A percentile compares a stretch with the other conserved stretches of the same genome.
phyloP scores from a whole-genome alignment of 2,113 vertebrate genomes.

The Pyxicephalus adspersus region DNA sequence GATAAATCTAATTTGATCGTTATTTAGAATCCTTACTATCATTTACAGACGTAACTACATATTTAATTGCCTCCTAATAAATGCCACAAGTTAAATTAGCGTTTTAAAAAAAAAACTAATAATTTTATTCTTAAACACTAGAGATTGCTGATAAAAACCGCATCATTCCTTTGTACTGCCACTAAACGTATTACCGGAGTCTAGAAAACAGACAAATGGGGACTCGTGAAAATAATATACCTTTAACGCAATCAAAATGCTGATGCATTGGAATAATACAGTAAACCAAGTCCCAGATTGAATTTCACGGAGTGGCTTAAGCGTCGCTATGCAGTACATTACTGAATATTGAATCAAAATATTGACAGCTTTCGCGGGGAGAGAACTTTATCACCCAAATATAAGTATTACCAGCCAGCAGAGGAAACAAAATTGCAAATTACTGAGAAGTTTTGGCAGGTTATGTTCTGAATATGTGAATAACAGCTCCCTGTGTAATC shows the following conservation, averaged over 20 bases:
- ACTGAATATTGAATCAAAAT: conserved; percentile 33
- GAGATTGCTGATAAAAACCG: conserved; percentile 28
- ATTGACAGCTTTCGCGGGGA: conserved; percentile 31
- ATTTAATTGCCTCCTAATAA: conserved; percentile 40
- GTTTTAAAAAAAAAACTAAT: not conserved
- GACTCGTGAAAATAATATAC: conserved; percentile 14
- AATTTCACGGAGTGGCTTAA: conserved; percentile 26
- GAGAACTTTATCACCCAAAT: conserved; percentile 27
- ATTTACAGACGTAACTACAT: conserved; percentile 1
- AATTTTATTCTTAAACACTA: not conserved
- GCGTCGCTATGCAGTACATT: conserved; percentile 18
- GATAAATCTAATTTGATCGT: conserved; percentile 21
- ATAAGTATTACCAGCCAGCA: conserved; percentile 17
- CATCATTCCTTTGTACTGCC: not conserved
- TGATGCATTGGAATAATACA: conserved; percentile 32
- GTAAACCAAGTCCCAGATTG: conserved; percentile 17
- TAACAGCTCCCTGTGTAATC: not conserved
- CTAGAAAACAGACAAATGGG: conserved; percentile 41
- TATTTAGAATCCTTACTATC: not conserved
- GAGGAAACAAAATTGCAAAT: conserved; percentile 40
- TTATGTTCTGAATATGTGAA: conserved; percentile 2
- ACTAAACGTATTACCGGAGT: not conserved
- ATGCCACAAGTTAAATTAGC: conserved; percentile 17
- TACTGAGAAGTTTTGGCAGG: conserved; percentile 26
- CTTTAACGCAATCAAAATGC: conserved; percentile 40